Base-by-base conservation (phyloP, 2,888 invertebrate genomes). In the Eurytoma adleriae region DNA sequence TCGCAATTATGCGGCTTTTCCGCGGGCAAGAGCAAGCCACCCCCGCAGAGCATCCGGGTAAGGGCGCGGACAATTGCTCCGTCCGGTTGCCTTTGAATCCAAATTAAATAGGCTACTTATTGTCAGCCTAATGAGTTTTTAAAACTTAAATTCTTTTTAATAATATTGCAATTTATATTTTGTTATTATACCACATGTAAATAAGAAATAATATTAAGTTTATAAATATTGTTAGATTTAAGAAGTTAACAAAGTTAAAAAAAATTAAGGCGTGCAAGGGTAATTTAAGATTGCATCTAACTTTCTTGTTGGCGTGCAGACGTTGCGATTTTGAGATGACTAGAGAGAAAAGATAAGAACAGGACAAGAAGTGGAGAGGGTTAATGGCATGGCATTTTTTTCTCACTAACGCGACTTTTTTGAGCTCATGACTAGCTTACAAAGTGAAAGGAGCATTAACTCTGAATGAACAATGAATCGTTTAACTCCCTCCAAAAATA, bases 1-100 rank as follows among this genome's bases (percentile, higher is more conserved):
- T 78, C 77, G 64, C 73, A 78, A 78, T 80, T 70, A 80, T 64
- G 64, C n/a, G 74, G 69, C 75, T 74, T 71, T 79, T 64, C 30
- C 75, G 40, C 52, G 52, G 7, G 30, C 30, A 10, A 20, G 52
- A 56, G 13, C 24, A 16, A 56, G 64, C 62, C 57, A 74, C 66
- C 66, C 66, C 27, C 59, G 20, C 24, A 4, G 57, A 20, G 18
- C 18, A 20, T 59, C 20, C 57, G 57, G 57, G 12, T 59, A 27
- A 16, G n/a, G 30, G 30, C 40, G 40, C 40, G 40, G 40, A 40
- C 40, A 40, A 40, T 40, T 40, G 30, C 57, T 30, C 0, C 62
- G 62, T 62, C 40, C 40, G 40, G 40, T 40, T 40, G 10, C 10
- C 40, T 40, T 10, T 7, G 40, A 7, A 10, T 1, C 10, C 10